phyloP scores from a whole-genome alignment of 2,888 invertebrate species.

The Cephus nigrinus region DNA sequence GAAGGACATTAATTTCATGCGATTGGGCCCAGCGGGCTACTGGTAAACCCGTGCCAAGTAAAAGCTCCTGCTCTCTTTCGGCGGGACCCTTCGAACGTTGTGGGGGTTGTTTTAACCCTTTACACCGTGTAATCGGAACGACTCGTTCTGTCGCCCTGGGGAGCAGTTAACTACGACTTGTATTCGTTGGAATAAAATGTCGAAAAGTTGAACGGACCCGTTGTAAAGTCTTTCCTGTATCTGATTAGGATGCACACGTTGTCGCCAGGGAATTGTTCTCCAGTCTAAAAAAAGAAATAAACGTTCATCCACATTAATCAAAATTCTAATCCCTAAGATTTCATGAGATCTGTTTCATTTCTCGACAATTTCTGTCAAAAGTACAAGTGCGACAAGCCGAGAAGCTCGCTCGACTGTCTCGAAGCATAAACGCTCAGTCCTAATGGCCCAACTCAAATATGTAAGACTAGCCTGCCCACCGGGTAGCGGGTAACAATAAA shows the following conservation, averaged over 20 bases:
- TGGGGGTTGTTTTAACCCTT: constrained; percentile 47
- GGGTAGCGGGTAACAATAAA: constrained; percentile 65
- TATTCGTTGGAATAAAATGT: constrained; percentile 55
- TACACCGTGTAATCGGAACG: constrained; percentile 41
- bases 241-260: not conserved
- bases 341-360: not conserved
- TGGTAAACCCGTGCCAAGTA: constrained; percentile 21
- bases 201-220: constrained; percentile 61
- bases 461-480: constrained; percentile 54
- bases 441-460: constrained; percentile 60
- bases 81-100: constrained; percentile 11
- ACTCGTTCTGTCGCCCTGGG: constrained; percentile 32
- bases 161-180: constrained; percentile 47
- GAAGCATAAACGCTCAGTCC: constrained; percentile 32
- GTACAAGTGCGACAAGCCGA: not conserved
- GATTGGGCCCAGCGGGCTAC: constrained; percentile 59
- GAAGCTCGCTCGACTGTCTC: constrained; percentile 19
- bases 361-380: not conserved
- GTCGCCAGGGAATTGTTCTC: not conserved
- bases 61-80: constrained; percentile 12
- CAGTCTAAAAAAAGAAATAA: not conserved
- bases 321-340: not conserved
- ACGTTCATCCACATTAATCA: not conserved
- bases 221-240: constrained; percentile 22
- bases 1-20: constrained; percentile 60